These are phyloP conservation scores for Bos indicus DNA, from an alignment of 2,113 vertebrate species.

Conservation along the genomic window DNA sequence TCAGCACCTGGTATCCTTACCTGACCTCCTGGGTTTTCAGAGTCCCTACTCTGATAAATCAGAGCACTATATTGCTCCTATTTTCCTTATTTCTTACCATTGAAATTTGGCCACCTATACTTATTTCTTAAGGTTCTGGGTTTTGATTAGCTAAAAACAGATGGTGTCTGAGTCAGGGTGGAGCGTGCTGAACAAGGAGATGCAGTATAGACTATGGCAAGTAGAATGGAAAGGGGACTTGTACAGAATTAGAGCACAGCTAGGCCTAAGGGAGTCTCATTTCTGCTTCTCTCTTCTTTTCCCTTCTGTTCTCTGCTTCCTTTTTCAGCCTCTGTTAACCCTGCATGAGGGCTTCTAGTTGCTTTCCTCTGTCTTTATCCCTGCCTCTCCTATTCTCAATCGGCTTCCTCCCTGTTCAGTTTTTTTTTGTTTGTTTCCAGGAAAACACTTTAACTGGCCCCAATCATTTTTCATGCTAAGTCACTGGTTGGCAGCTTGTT, in stretches of 20 bases:
- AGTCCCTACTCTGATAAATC: background rate
- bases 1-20: background rate
- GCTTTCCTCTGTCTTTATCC: background rate
- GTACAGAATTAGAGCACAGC: background rate
- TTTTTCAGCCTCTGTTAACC: background rate
- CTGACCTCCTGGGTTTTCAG: background rate
- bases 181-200: background rate
- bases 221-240: background rate
- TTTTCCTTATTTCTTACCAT: background rate
- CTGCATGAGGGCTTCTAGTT: background rate
- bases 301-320: background rate
- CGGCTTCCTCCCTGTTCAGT: background rate
- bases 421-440: background rate
- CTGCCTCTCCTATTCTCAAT: background rate
- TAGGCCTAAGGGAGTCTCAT: background rate
- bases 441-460: background rate
- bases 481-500: background rate
- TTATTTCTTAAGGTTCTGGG: background rate
- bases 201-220: background rate
- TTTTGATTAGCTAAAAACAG: slow-evolving; percentile 44
- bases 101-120: background rate
- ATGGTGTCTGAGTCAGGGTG: slow-evolving; percentile 51
- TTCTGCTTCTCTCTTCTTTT: background rate
- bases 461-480: background rate
- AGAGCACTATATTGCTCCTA: background rate